Percentiles rank a stretch among this genome's conserved stretches.
Evolutionary conservation across 92 coral and sea anemone species (phyloP).

Genomic region (Ricordea florida): DNA sequence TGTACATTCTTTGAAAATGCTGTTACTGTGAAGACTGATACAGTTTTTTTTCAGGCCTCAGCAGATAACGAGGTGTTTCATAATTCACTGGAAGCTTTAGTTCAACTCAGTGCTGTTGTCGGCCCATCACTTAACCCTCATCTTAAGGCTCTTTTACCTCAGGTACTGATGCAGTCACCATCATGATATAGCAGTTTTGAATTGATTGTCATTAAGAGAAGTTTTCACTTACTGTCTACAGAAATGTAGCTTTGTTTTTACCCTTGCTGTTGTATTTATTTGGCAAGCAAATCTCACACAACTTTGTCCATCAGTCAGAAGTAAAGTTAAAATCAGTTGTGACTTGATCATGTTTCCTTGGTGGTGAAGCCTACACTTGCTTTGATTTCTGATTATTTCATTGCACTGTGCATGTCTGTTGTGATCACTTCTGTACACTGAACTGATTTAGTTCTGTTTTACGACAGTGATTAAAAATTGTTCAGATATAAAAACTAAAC

Average conservation of each 20-base stretch:
- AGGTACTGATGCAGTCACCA: slow-evolving; percentile 40
- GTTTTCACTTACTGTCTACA: background rate
- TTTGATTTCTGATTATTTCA: no score
- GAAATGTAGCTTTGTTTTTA: background rate
- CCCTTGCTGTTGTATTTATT: no score
- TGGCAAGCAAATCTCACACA: no score
- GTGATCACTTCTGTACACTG: no score
- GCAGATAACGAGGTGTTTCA: slow-evolving; percentile 77
- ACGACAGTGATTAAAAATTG: no score
- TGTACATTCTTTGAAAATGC: background rate
- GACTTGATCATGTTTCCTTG: no score
- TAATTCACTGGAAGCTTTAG: slow-evolving; percentile 79
- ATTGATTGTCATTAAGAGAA: background rate
- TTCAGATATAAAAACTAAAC: no score
- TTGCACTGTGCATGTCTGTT: no score
- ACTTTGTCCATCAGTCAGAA: no score
- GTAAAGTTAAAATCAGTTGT: no score
- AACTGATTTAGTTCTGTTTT: no score
- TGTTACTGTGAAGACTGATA: background rate
- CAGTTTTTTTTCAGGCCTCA: slow-evolving; percentile 67
- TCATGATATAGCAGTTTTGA: background rate
- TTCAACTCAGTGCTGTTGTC: slow-evolving; percentile 82
- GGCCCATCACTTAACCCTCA: slow-evolving; percentile 80
- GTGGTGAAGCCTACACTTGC: no score
- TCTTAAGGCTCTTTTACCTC: slow-evolving; percentile 86